Base-by-base conservation (phyloP, 2,113 vertebrate genomes). In the Catharus minimus region DNA sequence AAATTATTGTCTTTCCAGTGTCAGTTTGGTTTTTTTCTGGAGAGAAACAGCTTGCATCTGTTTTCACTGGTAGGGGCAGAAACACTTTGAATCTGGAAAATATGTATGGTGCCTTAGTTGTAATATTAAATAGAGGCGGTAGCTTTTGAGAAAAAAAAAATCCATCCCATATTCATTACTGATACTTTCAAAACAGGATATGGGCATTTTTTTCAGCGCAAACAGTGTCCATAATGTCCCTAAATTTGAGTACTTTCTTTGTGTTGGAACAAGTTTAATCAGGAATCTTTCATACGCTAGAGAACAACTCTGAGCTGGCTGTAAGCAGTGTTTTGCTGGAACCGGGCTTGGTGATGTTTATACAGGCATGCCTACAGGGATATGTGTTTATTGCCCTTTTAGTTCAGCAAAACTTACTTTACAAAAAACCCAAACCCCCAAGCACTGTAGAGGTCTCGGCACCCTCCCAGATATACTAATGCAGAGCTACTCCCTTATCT, bases 31-130 rank as follows among this genome's bases (percentile, higher is more conserved):
- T 77, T 64, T 71, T 38, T 36, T 22, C 43, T 64, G 65, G 41
- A 58, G 52, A 92, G 73, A 86, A 96, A 91, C 74, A 95, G 79
- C 22, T 73, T 61, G 17, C 50, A 56, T 94, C 67, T 94, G 47
- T 92, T 82, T 95, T 58, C 75, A 74, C 10, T 56, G 53, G 43
- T 62, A 71, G 32, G 38, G 57, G 47, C 33, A 87, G 80, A 93
- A 91, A 66, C 1, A 12, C 38, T 88, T 44, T 53, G 36, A 87
- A 85, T 38, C 8, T 43, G 33, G 46, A 83, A 88, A 91, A 64
- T 44, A 46, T 28, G 19, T 39, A 38, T 17, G 7, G 6, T 61
- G 39, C 69, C 32, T 71, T 53, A 76, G 22, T n/a, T 66, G 32
- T 32, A 79, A 43, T 39, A 47, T 23, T 67, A 90, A 83, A 41